Evolutionary conservation across 1,140 invertebrate species (phyloP).

Genomic region (Penaeus chinensis): DNA sequence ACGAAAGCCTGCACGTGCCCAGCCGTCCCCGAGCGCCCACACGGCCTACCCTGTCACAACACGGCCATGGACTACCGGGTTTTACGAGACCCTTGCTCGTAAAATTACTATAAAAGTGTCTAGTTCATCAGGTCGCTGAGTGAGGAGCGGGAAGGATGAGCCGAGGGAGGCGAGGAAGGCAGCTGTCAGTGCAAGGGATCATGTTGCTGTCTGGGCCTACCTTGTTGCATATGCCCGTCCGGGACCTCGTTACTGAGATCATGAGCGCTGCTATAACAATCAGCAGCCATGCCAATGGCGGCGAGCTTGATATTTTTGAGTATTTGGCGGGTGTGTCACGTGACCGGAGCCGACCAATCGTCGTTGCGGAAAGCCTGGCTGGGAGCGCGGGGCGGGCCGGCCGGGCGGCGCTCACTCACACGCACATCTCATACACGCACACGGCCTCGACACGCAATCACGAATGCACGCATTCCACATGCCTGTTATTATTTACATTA

Average conservation of each 20-base stretch:
- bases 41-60: slow-evolving; percentile 31
- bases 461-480: neutral
- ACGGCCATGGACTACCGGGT: slow-evolving; percentile 32
- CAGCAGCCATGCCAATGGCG: slow-evolving; percentile 50
- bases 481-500: slow-evolving; percentile 1
- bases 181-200: neutral
- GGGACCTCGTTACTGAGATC: slow-evolving; percentile 31
- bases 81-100: slow-evolving; percentile 40
- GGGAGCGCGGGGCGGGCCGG: slow-evolving; percentile 29
- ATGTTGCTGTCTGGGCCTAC: neutral
- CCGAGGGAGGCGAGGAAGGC: neutral
- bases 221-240: slow-evolving; percentile 13
- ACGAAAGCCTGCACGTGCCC: slow-evolving; percentile 19
- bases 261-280: slow-evolving; percentile 28
- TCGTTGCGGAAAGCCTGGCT: slow-evolving; percentile 41
- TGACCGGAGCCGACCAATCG: slow-evolving; percentile 57
- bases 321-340: slow-evolving; percentile 57
- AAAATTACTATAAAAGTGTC: slow-evolving; percentile 38
- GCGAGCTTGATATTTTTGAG: slow-evolving; percentile 54
- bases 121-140: slow-evolving; percentile 31
- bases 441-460: neutral
- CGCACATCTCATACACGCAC: slow-evolving; percentile 18
- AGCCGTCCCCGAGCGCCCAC: neutral
- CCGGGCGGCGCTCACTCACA: slow-evolving; percentile 11
- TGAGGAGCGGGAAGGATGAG: slow-evolving; percentile 22